Evolutionary conservation across 2,797 vertebrate species (phyloP).

Genomic region (Sebastolobus alascanus): DNA sequence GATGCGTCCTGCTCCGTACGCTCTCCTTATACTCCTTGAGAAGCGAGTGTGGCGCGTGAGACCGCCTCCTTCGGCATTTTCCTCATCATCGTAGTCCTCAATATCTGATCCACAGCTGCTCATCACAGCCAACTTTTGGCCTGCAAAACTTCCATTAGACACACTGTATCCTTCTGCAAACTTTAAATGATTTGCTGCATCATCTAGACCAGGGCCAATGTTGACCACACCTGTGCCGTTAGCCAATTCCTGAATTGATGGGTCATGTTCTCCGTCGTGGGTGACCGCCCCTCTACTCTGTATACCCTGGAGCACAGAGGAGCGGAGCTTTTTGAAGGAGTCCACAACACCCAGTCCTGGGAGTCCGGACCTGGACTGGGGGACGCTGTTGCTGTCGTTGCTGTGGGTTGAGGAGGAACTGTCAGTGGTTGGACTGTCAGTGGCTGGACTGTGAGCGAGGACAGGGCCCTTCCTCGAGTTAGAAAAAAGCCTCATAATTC

Average conservation of each 20-base stretch:
- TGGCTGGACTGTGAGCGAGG: conserved; percentile 37
- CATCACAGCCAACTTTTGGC: conserved; percentile 51
- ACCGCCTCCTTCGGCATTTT: conserved; percentile 81
- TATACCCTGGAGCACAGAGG: conserved; percentile 94
- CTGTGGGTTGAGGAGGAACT: conserved; percentile 80
- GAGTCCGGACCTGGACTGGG: conserved; percentile 90
- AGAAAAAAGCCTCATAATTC: conserved; percentile 91
- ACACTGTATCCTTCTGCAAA: conserved; percentile 45
- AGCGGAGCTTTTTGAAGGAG: conserved; percentile 96
- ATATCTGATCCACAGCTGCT: conserved; percentile 64
- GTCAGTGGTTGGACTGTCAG: conserved; percentile 79
- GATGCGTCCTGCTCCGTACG: conserved; percentile 93
- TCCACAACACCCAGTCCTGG: conserved; percentile 92
- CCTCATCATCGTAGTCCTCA: conserved; percentile 84
- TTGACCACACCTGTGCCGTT: conserved; percentile 58
- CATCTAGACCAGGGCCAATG: conserved; percentile 12
- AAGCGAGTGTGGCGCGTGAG: conserved; percentile 90
- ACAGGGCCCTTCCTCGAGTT: conserved; percentile 83
- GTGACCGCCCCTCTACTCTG: conserved; percentile 85
- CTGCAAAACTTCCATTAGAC: conserved; percentile 57
- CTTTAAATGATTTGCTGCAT: conserved; percentile 40
- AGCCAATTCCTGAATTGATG: conserved; percentile 49
- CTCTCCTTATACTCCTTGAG: conserved; percentile 93
- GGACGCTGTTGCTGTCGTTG: conserved; percentile 60
- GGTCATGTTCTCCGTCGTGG: conserved; percentile 59